A percentile compares a stretch with the other conserved stretches of the same genome.
Conservation (phyloP, 2,888 invertebrate species). For the Chrysomela aeneicollis region DNA sequence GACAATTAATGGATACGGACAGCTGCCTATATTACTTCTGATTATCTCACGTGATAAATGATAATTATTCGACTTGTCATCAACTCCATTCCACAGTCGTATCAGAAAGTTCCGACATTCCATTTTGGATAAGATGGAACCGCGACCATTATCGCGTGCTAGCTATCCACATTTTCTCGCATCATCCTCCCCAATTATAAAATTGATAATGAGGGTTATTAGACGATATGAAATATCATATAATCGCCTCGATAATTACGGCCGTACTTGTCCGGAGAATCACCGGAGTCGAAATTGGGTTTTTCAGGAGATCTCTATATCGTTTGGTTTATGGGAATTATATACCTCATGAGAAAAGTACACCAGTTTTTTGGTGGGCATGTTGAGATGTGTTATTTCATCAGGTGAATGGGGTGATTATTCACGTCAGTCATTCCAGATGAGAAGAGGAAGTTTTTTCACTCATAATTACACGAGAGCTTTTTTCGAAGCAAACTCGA, state of each 20-base stretch:
- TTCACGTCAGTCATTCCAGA: too few relatives aligned
- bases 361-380: background rate
- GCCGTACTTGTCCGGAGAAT: background rate
- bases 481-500: too few relatives aligned
- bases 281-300: background rate
- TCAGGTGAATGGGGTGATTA: too few relatives aligned
- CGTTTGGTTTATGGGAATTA: background rate
- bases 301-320: background rate
- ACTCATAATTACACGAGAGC: too few relatives aligned
- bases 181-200: conserved; percentile 22
- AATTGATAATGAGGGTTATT: conserved; percentile 31
- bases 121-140: background rate
- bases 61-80: too few relatives aligned
- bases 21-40: too few relatives aligned
- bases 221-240: conserved; percentile 23
- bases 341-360: background rate
- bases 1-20: too few relatives aligned
- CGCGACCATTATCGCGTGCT: background rate
- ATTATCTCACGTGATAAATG: too few relatives aligned
- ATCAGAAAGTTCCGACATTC: too few relatives aligned
- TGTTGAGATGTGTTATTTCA: too few relatives aligned
- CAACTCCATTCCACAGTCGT: too few relatives aligned
- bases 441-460: too few relatives aligned
- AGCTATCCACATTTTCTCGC: background rate
- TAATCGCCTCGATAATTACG: background rate